Conservation (phyloP, 2,888 invertebrate genomes). For the Ligdia adustata region DNA sequence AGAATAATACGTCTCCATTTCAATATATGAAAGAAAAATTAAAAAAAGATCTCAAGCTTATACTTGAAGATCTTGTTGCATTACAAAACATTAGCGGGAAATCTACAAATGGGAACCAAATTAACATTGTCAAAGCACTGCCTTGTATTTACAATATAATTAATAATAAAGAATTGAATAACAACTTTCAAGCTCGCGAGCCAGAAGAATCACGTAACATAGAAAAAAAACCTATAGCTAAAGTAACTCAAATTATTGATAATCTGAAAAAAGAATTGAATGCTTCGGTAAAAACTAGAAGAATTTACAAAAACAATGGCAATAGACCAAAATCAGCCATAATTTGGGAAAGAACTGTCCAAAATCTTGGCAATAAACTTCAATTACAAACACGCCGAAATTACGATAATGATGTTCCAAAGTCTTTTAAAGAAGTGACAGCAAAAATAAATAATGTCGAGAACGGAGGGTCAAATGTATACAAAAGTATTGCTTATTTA, state of each 20-base stretch:
- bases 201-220: constrained; percentile 23
- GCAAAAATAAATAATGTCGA: constrained; percentile 51
- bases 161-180: constrained; percentile 7
- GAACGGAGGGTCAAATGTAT: constrained; percentile 46
- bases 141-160: constrained; percentile 70
- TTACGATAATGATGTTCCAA: constrained; percentile 32
- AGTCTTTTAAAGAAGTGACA: constrained; percentile 53
- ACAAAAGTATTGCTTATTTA: constrained; percentile 53
- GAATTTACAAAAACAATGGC: constrained; percentile 38
- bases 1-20: constrained; percentile 34
- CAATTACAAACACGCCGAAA: constrained; percentile 49
- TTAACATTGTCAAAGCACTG: constrained; percentile 58
- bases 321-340: constrained; percentile 60
- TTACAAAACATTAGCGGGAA: constrained; percentile 57
- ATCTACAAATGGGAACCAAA: constrained; percentile 37
- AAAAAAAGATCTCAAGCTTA: constrained; percentile 64
- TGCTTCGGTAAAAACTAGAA: constrained; percentile 40
- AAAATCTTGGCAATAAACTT: constrained; percentile 48
- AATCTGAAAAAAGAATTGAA: constrained; percentile 55
- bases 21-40: constrained; percentile 59
- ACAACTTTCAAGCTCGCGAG: not conserved
- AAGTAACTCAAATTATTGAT: constrained; percentile 54
- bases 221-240: constrained; percentile 36
- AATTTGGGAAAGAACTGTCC: constrained; percentile 66
- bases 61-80: constrained; percentile 66